Conservation (phyloP, 2,888 invertebrate species). For the Tenthredo livida region DNA sequence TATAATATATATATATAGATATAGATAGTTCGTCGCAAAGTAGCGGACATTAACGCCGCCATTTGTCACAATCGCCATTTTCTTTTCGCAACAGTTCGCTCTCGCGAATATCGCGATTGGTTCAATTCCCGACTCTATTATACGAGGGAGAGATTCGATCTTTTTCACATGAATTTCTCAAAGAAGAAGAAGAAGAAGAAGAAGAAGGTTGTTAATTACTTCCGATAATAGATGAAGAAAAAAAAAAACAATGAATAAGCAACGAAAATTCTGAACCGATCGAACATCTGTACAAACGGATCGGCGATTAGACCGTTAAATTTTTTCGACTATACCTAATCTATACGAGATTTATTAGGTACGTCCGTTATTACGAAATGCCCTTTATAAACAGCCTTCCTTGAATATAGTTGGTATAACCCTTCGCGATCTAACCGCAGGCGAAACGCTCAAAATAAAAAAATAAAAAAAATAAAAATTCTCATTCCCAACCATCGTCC, state of each 20-base stretch:
- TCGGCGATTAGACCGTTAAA: constrained; percentile 39
- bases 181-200: too few species aligned
- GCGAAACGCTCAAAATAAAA: background rate
- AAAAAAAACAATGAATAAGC: background rate
- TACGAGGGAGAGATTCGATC: background rate
- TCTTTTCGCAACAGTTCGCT: constrained; percentile 45
- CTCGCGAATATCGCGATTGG: background rate
- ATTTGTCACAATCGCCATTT: constrained; percentile 51
- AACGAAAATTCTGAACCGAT: background rate
- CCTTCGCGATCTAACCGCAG: constrained; percentile 35
- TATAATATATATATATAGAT: background rate
- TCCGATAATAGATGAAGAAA: background rate
- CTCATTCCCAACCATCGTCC: background rate
- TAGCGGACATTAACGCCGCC: constrained; percentile 47
- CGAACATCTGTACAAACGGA: background rate
- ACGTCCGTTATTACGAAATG: constrained; percentile 30
- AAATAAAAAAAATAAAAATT: background rate
- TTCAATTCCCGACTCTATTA: background rate
- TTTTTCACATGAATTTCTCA: background rate
- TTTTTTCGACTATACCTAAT: constrained; percentile 11
- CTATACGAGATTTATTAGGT: constrained; percentile 45
- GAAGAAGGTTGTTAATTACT: too few species aligned
- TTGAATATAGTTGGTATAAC: background rate
- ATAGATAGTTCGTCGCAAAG: constrained; percentile 13
- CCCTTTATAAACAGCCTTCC: background rate